Base-by-base conservation (phyloP, 2,797 vertebrate species). In the Champsocephalus esox region DNA sequence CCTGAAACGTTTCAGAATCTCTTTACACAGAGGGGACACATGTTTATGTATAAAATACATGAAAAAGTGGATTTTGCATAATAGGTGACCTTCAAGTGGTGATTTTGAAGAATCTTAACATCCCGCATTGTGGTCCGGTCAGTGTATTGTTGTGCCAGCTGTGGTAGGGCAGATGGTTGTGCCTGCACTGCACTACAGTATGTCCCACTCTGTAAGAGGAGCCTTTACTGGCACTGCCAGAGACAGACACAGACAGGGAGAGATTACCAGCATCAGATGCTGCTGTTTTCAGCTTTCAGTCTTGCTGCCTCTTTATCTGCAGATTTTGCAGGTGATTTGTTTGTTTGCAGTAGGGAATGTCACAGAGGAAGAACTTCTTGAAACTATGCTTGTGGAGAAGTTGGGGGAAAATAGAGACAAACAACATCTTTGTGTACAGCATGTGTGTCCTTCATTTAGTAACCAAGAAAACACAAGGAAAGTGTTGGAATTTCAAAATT, bases 171-270 rank as follows among this genome's bases (percentile, higher is more conserved):
- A 67, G 49, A 41, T 54, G 9, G 24, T 64, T 71, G 58, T 80
- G 75, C 70, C 75, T 45, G 73, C 16, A 5, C 55, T 58, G 78
- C 76, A 77, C 28, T 65, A 28, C 28, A 28, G 28, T 28, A 66
- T 50, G 12, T 73, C 59, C 13, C 28, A 43, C 70, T 77, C 78
- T 80, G 84, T 78, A 75, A 83, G 79, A 55, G 56, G 69, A 88
- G 54, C 71, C 72, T 51, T 77, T 49, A 28, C 19, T 79, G 70
- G 73, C 71, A 70, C 19, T 45, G 58, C 49, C 72, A 58, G 50
- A 65, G 63, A 58, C 16, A 24, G 44, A 59, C 34, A 63, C 21
- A 58, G 72, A 34, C 46, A 48, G 6, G 38, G 17, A 6, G 52
- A 46, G 52, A 43, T 12, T 66, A 21, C 62, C 41, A 54, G 43